Evolutionary conservation across 2,113 vertebrate species (phyloP).

Genomic region (Trematomus loennbergii): DNA sequence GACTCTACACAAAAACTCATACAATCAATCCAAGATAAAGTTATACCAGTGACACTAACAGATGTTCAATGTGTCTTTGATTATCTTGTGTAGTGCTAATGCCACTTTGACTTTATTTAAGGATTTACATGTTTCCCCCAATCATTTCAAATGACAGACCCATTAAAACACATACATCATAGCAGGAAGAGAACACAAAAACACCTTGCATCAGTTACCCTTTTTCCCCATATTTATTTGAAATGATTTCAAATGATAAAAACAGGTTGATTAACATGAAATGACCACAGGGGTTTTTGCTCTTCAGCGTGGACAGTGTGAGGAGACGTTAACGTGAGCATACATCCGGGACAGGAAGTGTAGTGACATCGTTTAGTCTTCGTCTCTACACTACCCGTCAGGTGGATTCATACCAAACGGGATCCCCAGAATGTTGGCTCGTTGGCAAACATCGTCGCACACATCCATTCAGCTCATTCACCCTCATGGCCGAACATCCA

Average conservation of each 20-base stretch:
- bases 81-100: no score
- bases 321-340: constrained; percentile 34
- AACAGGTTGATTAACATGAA: constrained; percentile 80
- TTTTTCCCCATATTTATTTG: constrained; percentile 78
- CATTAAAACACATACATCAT: not conserved
- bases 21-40: no score
- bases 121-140: no score
- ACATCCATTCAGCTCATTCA: constrained; percentile 26
- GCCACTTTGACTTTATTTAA: no score
- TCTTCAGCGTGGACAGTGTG: constrained; percentile 54
- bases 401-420: not conserved
- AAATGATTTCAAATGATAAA: constrained; percentile 79
- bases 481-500: constrained; percentile 28
- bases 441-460: constrained; percentile 23
- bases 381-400: not conserved
- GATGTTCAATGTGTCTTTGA: no score
- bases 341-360: constrained; percentile 36
- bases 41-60: no score
- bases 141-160: not conserved
- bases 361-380: not conserved
- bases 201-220: constrained; percentile 7
- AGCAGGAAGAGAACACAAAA: not conserved
- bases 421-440: constrained; percentile 18
- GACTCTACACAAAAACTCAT: no score
- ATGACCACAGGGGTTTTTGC: constrained; percentile 59